These are phyloP conservation scores for Agonopterix heracliana DNA, from an alignment of 2,888 invertebrate species.

Conservation along the genomic window DNA sequence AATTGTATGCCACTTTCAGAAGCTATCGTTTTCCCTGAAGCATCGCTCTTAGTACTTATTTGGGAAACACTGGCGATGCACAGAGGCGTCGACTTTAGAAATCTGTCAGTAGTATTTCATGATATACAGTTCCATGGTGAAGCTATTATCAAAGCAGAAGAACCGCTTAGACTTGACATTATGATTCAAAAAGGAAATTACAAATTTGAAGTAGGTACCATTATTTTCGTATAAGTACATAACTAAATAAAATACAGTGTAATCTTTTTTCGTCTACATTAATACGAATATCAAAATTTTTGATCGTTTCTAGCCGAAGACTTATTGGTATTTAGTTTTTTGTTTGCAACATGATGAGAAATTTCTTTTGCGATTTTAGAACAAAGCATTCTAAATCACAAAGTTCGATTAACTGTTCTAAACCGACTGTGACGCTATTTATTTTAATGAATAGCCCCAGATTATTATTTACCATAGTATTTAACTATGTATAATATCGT, in stretches of 20 bases:
- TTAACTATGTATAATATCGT: no score
- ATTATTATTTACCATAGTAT: no score
- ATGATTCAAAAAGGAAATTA: slow-evolving; percentile 24
- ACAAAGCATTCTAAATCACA: no score
- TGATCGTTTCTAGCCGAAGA: background rate
- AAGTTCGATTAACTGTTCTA: no score
- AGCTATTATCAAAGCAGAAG: slow-evolving; percentile 14
- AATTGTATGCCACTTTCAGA: background rate
- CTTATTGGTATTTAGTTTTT: background rate
- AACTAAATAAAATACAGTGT: no score
- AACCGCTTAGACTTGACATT: slow-evolving; percentile 16
- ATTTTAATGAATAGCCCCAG: no score
- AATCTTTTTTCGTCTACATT: no score
- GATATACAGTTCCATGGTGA: slow-evolving; percentile 21
- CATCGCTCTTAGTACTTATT: slow-evolving; percentile 64
- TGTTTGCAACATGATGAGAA: background rate
- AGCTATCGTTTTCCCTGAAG: slow-evolving; percentile 82
- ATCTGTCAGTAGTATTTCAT: slow-evolving; percentile 24
- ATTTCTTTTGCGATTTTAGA: no score
- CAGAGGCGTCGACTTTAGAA: slow-evolving; percentile 42
- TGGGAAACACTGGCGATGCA: slow-evolving; percentile 73
- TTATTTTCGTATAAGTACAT: background rate
- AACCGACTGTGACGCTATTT: no score
- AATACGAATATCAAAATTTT: background rate
- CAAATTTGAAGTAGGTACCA: slow-evolving; percentile 34